A percentile compares a stretch with the other conserved stretches of the same genome.
Conservation (phyloP, 2,113 vertebrate species). For the Petrocephalus microphthalmus region DNA sequence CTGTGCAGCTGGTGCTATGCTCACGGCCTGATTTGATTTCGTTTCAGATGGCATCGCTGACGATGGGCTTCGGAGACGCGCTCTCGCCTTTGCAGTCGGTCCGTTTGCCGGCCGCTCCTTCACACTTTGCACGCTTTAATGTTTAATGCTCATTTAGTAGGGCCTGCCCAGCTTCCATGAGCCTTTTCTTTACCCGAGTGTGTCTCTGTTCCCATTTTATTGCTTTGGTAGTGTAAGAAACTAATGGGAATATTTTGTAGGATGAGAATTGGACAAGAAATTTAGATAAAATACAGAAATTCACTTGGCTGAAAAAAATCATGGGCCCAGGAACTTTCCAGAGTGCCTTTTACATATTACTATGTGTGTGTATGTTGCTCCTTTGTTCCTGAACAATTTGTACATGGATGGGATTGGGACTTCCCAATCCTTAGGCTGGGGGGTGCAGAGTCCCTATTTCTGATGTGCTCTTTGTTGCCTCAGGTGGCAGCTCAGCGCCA, state of each 20-base stretch:
- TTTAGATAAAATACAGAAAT: neutral
- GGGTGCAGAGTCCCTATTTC: conserved; percentile 22
- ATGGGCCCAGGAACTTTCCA: neutral
- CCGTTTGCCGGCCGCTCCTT: conserved; percentile 45
- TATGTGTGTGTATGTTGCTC: neutral
- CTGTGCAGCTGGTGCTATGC: neutral
- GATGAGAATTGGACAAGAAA: neutral
- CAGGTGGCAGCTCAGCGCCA: conserved; percentile 98
- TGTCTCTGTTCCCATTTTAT: neutral
- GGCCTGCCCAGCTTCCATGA: neutral
- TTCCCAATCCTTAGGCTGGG: neutral
- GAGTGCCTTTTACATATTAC: neutral
- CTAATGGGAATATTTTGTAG: neutral
- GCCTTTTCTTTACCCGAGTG: neutral
- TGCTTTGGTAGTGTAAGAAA: neutral
- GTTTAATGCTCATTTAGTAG: conserved; percentile 21
- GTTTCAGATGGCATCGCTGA: conserved; percentile 92
- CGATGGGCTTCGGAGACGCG: conserved; percentile 89
- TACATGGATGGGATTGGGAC: neutral
- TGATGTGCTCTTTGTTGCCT: conserved; percentile 54
- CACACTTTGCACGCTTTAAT: conserved; percentile 50
- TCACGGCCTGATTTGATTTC: conserved; percentile 58
- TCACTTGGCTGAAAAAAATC: neutral
- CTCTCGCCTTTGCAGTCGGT: conserved; percentile 95
- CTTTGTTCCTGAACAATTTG: neutral